A percentile compares a stretch with the other conserved stretches of the same genome.
Conservation (phyloP, 1,140 invertebrate genomes). For the Cyclargus thomasi region DNA sequence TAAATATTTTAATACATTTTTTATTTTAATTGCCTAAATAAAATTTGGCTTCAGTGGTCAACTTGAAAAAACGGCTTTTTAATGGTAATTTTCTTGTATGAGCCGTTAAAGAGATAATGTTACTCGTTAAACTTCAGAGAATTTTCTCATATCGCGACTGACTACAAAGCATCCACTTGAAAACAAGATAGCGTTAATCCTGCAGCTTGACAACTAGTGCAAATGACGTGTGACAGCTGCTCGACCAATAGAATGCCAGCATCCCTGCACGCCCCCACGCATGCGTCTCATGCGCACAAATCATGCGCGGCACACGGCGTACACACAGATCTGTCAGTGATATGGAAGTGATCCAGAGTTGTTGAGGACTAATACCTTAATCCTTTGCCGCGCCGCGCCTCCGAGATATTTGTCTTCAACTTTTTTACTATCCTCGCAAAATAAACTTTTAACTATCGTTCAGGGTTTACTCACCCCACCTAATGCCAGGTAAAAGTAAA, state of each 20-base stretch:
- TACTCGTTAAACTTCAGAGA: background rate
- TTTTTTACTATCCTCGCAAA: background rate
- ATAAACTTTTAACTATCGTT: background rate
- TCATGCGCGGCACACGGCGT: conserved; percentile 34
- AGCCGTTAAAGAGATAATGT: no score
- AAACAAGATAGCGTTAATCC: conserved; percentile 39
- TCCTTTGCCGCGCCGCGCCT: conserved; percentile 26
- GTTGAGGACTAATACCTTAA: conserved; percentile 29
- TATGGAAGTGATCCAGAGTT: conserved; percentile 27
- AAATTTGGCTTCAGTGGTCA: no score
- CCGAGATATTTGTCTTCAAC: background rate
- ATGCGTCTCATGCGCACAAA: conserved; percentile 47
- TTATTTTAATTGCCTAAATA: no score
- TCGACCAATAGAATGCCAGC: conserved; percentile 34
- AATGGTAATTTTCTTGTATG: no score
- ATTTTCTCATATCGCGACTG: background rate
- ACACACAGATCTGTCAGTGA: conserved; percentile 35
- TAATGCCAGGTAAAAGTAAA: background rate
- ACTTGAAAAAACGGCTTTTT: no score
- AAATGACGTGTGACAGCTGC: conserved; percentile 24
- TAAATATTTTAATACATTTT: no score
- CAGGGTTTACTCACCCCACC: background rate
- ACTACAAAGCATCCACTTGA: conserved; percentile 20
- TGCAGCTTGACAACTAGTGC: conserved; percentile 23
- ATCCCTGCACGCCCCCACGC: conserved; percentile 49